phyloP scores from a whole-genome alignment of 2,888 invertebrate genomes.

The Furcula furcula region DNA sequence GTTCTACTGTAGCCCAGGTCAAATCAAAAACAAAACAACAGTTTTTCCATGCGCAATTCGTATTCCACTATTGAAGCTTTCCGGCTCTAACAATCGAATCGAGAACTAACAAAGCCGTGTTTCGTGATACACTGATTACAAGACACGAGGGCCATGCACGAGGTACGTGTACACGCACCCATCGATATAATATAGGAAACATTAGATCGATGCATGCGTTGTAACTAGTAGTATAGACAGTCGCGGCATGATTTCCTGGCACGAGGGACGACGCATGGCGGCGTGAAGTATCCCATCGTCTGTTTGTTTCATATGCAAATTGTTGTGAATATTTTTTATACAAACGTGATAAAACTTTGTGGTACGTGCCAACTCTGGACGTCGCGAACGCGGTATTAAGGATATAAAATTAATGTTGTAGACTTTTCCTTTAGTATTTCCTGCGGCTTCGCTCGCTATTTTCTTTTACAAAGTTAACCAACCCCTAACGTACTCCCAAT shows the following conservation, averaged over 20 bases:
- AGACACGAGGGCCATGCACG: neutral
- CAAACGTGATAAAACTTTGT: slow-evolving; percentile 17
- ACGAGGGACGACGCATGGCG: slow-evolving; percentile 2
- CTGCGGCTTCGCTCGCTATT: too few species aligned
- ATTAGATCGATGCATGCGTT: neutral
- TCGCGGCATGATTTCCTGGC: slow-evolving; percentile 10
- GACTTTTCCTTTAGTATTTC: too few species aligned
- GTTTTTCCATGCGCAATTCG: neutral
- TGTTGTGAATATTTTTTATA: slow-evolving; percentile 30
- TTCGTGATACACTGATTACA: neutral
- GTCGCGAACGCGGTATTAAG: slow-evolving; percentile 5
- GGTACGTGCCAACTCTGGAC: slow-evolving; percentile 30
- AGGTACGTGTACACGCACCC: neutral
- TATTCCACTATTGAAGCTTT: neutral
- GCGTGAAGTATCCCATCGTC: slow-evolving; percentile 28
- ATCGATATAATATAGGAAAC: neutral
- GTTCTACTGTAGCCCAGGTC: too few species aligned
- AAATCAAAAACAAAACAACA: too few species aligned
- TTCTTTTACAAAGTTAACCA: too few species aligned
- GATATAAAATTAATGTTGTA: too few species aligned
- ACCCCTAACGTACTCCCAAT: too few species aligned
- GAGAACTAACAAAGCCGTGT: neutral
- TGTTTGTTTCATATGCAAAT: slow-evolving; percentile 37
- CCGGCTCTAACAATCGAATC: neutral
- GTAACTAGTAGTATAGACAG: slow-evolving; percentile 1